Base-by-base conservation (phyloP, 1,140 invertebrate genomes). In the Nomia melanderi region DNA sequence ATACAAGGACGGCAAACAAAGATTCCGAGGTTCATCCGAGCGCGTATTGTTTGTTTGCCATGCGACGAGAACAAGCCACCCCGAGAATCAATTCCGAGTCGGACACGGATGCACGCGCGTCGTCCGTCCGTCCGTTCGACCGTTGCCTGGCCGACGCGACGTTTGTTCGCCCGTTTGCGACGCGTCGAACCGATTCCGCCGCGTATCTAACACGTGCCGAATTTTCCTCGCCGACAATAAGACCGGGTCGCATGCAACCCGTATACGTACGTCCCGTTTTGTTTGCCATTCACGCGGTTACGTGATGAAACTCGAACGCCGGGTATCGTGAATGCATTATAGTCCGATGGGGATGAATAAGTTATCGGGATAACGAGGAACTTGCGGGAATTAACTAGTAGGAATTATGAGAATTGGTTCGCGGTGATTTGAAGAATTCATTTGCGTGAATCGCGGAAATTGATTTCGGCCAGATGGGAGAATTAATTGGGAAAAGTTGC, bases 1-100 rank as follows among this genome's bases (percentile, higher is more conserved):
- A 71, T 71, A 67, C 60, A 39, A 53, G 74, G 25, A 71, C 71
- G 29, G 53, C 60, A 77, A 81, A 81, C 80, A 82, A 82, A 82
- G 76, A 81, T 82, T 71, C 53, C 44, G 62, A 31, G 72, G 27
- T 57, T 57, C 62, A 14, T 66, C 36, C 59, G 20, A 20, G 36
- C 27, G 57, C 25, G 59, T 36, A 72, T 81, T 82, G 79, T 82
- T 82, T 82, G 66, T 47, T 36, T 12, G 41, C 20, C 63, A 17
- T n/a, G 7, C 11, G n/a, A 54, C 11, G 31, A 12, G 69, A 82
- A 70, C 65, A 77, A 77, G 80, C 57, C 39, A 44, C 44, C 36
- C 41, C 25, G 39, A n/a, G 29, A 39, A 63, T 81, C 72, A 65
- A 81, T 77, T 65, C 31, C n/a, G 57, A 54, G 27, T n/a, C n/a